Conservation (phyloP, 2,797 vertebrate species). For the Sebastes oblongus region DNA sequence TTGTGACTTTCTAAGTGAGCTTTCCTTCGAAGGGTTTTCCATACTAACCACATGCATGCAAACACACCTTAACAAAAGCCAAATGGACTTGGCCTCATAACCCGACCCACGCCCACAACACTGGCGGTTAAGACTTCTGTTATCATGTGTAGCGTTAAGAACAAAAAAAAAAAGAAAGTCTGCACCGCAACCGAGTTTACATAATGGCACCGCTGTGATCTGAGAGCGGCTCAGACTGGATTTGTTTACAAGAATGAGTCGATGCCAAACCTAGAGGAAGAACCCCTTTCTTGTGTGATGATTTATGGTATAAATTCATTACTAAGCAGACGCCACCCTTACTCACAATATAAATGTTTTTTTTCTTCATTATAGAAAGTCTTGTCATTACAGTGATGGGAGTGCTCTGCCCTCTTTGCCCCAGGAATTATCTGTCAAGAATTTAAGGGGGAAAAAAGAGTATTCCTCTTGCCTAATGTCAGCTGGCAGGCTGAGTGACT, state of each 20-base stretch:
- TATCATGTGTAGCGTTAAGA: constrained; percentile 12
- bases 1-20: background rate
- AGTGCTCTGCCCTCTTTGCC: background rate
- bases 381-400: constrained; percentile 25
- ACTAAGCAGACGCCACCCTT: constrained; percentile 1
- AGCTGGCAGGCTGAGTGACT: constrained; percentile 40
- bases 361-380: constrained; percentile 38
- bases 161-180: background rate
- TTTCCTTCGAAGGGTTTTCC: background rate
- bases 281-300: constrained; percentile 12
- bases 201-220: constrained; percentile 16
- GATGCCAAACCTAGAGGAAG: constrained; percentile 13
- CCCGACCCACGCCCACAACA: constrained; percentile 10
- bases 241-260: constrained; percentile 38
- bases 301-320: constrained; percentile 39
- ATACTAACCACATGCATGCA: background rate
- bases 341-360: constrained; percentile 8
- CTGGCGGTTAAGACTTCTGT: constrained; percentile 5
- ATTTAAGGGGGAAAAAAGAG: background rate
- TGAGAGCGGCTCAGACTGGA: constrained; percentile 20
- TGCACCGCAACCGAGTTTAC: constrained; percentile 11
- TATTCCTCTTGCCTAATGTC: constrained; percentile 1
- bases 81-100: constrained; percentile 24
- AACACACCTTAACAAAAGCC: constrained; percentile 10
- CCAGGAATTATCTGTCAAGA: constrained; percentile 22